phyloP scores from a whole-genome alignment of 2,113 vertebrate genomes.

The Coregonus clupeaformis region DNA sequence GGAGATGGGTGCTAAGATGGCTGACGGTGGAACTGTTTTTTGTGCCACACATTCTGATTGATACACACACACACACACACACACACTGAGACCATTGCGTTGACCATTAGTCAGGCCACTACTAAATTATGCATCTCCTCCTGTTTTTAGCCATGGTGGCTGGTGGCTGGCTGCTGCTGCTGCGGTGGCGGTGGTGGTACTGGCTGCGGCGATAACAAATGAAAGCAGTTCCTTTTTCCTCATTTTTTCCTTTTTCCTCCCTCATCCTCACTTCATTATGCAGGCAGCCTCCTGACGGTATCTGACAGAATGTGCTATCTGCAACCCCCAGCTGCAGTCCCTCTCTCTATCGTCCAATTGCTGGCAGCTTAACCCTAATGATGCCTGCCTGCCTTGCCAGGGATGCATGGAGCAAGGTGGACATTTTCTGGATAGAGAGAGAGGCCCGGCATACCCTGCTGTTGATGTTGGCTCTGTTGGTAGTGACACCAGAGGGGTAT shows the following conservation, averaged over 20 bases:
- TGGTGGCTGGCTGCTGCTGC: conserved; percentile 9
- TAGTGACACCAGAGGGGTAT: conserved; percentile 23
- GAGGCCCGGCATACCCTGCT: conserved; percentile 23
- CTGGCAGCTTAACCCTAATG: conserved; percentile 71
- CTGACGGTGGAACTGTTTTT: not conserved
- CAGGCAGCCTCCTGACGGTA: conserved; percentile 76
- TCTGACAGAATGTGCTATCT: conserved; percentile 79
- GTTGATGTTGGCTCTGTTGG: conserved; percentile 30
- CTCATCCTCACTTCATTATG: conserved; percentile 73
- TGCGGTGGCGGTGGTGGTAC: conserved; percentile 31
- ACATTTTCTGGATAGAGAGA: conserved; percentile 27
- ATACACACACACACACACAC: not conserved
- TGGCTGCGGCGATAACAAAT: conserved; percentile 67
- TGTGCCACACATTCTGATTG: not conserved
- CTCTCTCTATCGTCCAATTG: conserved; percentile 72
- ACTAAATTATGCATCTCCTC: conserved; percentile 63
- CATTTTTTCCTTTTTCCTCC: conserved; percentile 28
- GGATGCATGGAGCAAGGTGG: conserved; percentile 33
- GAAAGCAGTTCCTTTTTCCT: conserved; percentile 50
- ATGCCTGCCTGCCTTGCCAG: conserved; percentile 45
- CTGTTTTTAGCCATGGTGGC: conserved; percentile 42
- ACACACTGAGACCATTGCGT: conserved; percentile 38
- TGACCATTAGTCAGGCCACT: conserved; percentile 68
- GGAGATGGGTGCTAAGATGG: too few species aligned
- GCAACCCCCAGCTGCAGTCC: conserved; percentile 75